Conservation (phyloP, 2,888 invertebrate genomes). For the Microctonus hyperodae region DNA sequence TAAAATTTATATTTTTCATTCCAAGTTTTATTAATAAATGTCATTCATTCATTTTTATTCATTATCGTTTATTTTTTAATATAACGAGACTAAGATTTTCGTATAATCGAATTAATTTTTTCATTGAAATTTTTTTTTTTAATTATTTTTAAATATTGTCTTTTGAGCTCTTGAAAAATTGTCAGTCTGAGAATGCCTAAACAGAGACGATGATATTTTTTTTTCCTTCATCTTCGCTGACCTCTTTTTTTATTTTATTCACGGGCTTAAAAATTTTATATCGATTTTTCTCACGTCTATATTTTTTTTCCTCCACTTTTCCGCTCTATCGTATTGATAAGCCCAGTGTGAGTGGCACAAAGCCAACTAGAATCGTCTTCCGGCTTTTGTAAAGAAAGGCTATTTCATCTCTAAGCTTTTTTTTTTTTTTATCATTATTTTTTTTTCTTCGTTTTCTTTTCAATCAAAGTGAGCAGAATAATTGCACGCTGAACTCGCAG, state of each 20-base stretch:
- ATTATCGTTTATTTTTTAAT: slow-evolving; percentile 26
- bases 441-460: not conserved
- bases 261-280: slow-evolving; percentile 32
- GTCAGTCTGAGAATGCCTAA: slow-evolving; percentile 8
- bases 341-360: not conserved
- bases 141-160: not conserved
- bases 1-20: not conserved
- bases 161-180: not conserved
- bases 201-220: slow-evolving; percentile 25
- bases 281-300: slow-evolving; percentile 26
- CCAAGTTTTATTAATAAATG: not conserved
- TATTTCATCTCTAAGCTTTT: too few species aligned
- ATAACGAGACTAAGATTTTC: slow-evolving; percentile 8
- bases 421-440: too few species aligned
- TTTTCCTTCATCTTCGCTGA: slow-evolving; percentile 12
- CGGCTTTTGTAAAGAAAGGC: not conserved
- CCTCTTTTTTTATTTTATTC: slow-evolving; percentile 10
- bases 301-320: slow-evolving; percentile 3
- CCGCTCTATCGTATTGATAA: slow-evolving; percentile 1
- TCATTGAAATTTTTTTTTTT: slow-evolving; percentile 11
- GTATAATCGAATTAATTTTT: not conserved
- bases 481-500: not conserved
- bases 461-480: not conserved
- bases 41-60: slow-evolving; percentile 29
- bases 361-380: not conserved